Base-by-base conservation (phyloP, 2,797 vertebrate species). In the Intellagama lesueurii region DNA sequence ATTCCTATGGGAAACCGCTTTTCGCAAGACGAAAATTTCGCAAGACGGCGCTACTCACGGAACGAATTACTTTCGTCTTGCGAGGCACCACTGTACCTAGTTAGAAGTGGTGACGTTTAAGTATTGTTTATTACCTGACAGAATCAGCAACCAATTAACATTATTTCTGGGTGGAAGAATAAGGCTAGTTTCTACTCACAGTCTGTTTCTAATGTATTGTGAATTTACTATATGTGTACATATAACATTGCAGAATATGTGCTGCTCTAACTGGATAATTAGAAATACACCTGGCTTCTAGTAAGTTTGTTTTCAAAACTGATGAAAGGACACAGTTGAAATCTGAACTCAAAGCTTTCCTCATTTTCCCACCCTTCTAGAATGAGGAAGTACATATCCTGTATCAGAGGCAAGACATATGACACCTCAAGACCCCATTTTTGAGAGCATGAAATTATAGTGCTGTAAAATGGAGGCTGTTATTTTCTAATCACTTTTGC, bases 321-420 rank as follows among this genome's bases (percentile, higher is more conserved):
- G 49, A 70, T 80, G 86, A 87, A 66, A 79, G n/a, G 66, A 56
- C 24, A 80, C 14, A 26, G n/a, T 52, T 88, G 60, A 83, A 77
- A 83, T 47, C 35, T 81, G 49, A 81, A 19, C 66, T 17, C 32
- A 24, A 28, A 30, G 19, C 52, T 81, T 30, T 69, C 19, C 5
- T 83, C 7, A 66, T 60, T 77, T 64, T 49, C 47, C 47, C 66
- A 70, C 64, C 3, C 17, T 75, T 75, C 30, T 56, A 26, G 28
- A 82, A 75, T 26, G 69, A 73, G 69, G 69, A 64, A 44, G 40
- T 11, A 3, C 30, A 82, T 75, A 47, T 24, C 79, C n/a, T 73
- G 56, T 60, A 76, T 83, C 40, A 76, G 30, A 75, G 52, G 47
- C 47, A 79, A 16, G 30, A 75, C 68, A 75, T 77, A 11, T 56